Conservation (phyloP, 1,140 invertebrate genomes). For the Sycophaga agraensis region DNA sequence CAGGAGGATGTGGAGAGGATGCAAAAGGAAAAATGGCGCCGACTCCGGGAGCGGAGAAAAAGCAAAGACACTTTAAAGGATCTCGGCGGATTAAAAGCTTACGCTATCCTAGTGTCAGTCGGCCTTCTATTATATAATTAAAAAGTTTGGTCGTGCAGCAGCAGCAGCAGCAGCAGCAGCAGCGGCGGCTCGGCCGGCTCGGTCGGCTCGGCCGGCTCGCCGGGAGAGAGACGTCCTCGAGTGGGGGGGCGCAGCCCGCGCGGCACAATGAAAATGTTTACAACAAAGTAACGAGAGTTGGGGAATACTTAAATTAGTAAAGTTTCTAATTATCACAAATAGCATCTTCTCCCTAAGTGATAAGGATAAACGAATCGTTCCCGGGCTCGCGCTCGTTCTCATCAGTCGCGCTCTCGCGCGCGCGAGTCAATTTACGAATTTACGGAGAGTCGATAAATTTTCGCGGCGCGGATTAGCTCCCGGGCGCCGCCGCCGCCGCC, state of each 20-base stretch:
- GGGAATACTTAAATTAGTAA: conserved; percentile 27
- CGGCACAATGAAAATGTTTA: conserved; percentile 30
- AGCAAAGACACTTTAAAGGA: conserved; percentile 27
- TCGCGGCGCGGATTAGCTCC: conserved; percentile 19
- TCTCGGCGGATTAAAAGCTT: conserved; percentile 36
- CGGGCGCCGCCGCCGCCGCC: neutral
- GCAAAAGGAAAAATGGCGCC: neutral
- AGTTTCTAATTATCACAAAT: conserved; percentile 27
- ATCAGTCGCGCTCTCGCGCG: conserved; percentile 5
- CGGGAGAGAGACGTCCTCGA: too few species aligned
- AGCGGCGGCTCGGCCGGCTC: neutral
- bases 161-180: too few species aligned
- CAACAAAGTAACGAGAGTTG: conserved; percentile 24
- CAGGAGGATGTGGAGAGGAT: neutral
- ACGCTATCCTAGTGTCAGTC: conserved; percentile 30
- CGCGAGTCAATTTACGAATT: conserved; percentile 28
- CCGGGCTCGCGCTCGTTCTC: conserved; percentile 4
- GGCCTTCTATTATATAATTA: conserved; percentile 30
- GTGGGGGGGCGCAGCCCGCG: too few species aligned
- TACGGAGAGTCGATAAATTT: conserved; percentile 24
- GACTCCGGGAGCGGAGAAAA: neutral
- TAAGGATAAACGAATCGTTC: conserved; percentile 26
- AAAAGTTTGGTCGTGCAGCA: conserved; percentile 31
- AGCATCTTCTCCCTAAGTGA: conserved; percentile 25
- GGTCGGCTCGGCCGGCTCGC: neutral